Evolutionary conservation across 2,888 invertebrate genomes (phyloP), one percentile per base, ranked within the genome.

Genomic region (Lagria hirta): DNA sequence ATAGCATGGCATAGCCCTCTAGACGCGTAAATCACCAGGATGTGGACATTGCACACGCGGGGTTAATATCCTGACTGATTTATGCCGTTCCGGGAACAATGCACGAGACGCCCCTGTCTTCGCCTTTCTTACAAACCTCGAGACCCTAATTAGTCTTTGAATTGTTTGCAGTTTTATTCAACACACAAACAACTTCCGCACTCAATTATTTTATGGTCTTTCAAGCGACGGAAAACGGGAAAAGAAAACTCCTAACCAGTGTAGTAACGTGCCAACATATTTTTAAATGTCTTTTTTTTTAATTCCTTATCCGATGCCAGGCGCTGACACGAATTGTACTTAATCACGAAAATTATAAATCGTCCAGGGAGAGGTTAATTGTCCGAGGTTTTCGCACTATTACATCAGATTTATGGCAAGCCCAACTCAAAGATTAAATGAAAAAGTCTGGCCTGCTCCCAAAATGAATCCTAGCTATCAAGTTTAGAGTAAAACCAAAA

Each of bases 51-150:
- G 65, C 64, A 69, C 68, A 66, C 69, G 60, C 67, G 67, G 68
- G 70, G 69, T 70, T 71, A 69, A 71, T 70, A 69, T 68, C 64
- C 64, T 61, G 58, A 62, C 61, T 68, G 68, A 69, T 69, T 68
- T 69, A 69, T 66, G 54, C 49, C 48, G 48, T 33, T 33, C 23
- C 23, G 33, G 33, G 33, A 49, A 57, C 58, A 60, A 58, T 58
- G 47, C 49, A 52, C 49, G 46, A 29, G 30, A 21, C 33, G 26
- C 23, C 37, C 30, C 38, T 38, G 38, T 38, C 41, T 32, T 33
- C 33, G 17, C 32, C 26, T 29, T 26, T 37, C 37, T 30, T 38
- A 38, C 32, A 33, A 34, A 38, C 34, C 34, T 44, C 34, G 15
- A 23, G 26, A 23, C 33, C 37, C 17, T 35, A 43, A 43, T 43